Percentiles rank a stretch among this genome's conserved stretches.
phyloP scores from a whole-genome alignment of 2,888 invertebrate genomes.

The Xylota sylvarum region DNA sequence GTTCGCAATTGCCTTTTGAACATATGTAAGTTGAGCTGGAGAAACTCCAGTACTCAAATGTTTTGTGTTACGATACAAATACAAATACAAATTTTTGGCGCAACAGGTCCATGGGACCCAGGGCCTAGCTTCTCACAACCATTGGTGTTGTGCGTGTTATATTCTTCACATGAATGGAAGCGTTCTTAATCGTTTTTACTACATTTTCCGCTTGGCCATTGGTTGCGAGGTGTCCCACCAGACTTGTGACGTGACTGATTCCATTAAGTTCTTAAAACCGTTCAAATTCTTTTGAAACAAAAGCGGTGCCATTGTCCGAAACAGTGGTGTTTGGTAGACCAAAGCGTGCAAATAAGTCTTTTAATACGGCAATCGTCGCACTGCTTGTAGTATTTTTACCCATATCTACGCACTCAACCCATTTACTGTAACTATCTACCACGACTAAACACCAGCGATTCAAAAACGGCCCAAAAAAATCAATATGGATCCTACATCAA shows the following conservation, averaged over 20 bases:
- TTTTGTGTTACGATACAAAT: conserved; percentile 53
- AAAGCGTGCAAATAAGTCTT: conserved; percentile 76
- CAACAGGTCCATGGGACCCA: too few relatives aligned
- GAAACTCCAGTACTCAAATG: conserved; percentile 61
- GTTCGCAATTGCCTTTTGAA: conserved; percentile 67
- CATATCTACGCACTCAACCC: conserved; percentile 66
- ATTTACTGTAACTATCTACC: conserved; percentile 76
- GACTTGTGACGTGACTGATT: conserved; percentile 64
- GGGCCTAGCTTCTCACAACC: too few relatives aligned
- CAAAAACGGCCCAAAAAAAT: conserved; percentile 39
- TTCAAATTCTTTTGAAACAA: conserved; percentile 78
- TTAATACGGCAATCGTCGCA: conserved; percentile 48
- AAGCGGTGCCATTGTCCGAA: conserved; percentile 78
- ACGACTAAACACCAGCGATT: conserved; percentile 45
- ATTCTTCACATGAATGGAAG: too few relatives aligned
- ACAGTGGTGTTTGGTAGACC: conserved; percentile 78
- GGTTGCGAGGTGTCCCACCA: conserved; percentile 64
- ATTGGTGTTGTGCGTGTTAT: too few relatives aligned
- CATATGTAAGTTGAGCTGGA: conserved; percentile 67
- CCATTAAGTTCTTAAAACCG: conserved; percentile 68
- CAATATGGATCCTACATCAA: too few relatives aligned
- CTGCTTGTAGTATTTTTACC: conserved; percentile 19
- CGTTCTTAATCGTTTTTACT: conserved; percentile 70
- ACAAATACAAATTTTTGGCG: too few relatives aligned
- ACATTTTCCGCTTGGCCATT: conserved; percentile 62